Evolutionary conservation across 2,888 invertebrate genomes (phyloP).

Genomic region (Napeogenes inachia): DNA sequence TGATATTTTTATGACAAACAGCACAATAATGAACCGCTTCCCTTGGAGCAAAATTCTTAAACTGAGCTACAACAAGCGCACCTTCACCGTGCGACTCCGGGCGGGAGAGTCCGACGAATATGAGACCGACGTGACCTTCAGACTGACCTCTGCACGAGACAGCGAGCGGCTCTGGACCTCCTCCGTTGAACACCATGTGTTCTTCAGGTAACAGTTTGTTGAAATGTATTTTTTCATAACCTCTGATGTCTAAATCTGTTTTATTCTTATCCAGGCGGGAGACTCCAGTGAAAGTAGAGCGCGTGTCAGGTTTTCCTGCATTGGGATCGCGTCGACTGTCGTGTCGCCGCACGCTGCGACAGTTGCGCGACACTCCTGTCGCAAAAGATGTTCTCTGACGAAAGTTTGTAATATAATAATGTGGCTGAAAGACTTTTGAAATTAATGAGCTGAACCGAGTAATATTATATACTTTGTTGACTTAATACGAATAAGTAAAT

Average conservation of each 20-base stretch:
- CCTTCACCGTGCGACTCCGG: slow-evolving; percentile 95
- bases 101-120: slow-evolving; percentile 96
- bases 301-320: slow-evolving; percentile 87
- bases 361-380: slow-evolving; percentile 77
- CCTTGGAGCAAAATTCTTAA: slow-evolving; percentile 99
- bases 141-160: slow-evolving; percentile 90
- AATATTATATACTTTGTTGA: no score
- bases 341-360: slow-evolving; percentile 96
- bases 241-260: background rate
- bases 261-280: slow-evolving; percentile 48
- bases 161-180: slow-evolving; percentile 98
- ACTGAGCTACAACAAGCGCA: slow-evolving; percentile 96
- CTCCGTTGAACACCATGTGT: slow-evolving; percentile 99
- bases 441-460: no score
- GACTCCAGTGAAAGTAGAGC: slow-evolving; percentile 86
- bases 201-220: slow-evolving; percentile 84
- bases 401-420: no score
- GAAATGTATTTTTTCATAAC: background rate
- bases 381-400: background rate
- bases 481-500: no score
- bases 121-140: slow-evolving; percentile 95
- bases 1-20: slow-evolving; percentile 37
- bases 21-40: slow-evolving; percentile 95
- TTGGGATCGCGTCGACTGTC: slow-evolving; percentile 95
- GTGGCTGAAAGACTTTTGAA: no score